phyloP scores from a whole-genome alignment of 2,797 vertebrate genomes.

The Platalea minor region DNA sequence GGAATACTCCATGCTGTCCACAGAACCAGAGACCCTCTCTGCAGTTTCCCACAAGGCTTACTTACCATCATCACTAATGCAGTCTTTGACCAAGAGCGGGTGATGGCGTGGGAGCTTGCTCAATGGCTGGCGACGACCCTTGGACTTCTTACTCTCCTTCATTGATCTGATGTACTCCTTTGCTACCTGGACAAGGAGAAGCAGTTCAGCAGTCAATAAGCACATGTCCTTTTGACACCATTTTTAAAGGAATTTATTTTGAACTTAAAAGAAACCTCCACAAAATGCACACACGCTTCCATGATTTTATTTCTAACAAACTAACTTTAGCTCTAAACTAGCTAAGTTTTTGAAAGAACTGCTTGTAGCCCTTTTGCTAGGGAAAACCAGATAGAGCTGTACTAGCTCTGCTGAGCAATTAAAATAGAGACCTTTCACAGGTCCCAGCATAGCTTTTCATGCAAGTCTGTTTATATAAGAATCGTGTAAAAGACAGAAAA shows the following conservation, averaged over 20 bases:
- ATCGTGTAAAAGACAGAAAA: neutral
- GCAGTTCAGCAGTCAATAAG: neutral
- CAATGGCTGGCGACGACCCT: constrained; percentile 85
- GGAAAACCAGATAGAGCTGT: neutral
- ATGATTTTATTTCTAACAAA: neutral
- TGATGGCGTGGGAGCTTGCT: constrained; percentile 89
- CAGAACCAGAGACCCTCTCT: neutral
- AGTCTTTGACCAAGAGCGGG: constrained; percentile 86
- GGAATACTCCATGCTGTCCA: neutral
- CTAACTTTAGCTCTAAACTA: neutral
- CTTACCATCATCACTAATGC: constrained; percentile 88
- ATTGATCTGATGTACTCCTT: constrained; percentile 77
- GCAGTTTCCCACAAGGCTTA: constrained; percentile 11
- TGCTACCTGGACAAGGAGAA: constrained; percentile 72
- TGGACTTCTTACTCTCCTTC: constrained; percentile 85
- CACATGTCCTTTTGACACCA: fast-evolving
- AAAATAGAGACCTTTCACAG: neutral
- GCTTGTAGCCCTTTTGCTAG: neutral
- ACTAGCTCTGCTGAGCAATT: neutral
- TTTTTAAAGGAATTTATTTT: neutral
- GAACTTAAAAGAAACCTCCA: neutral
- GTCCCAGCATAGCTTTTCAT: neutral
- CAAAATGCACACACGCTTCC: neutral
- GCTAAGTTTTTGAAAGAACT: neutral
- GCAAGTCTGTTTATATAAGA: neutral